phyloP scores from a whole-genome alignment of 1,140 invertebrate genomes.

The Heliconius hermathena region DNA sequence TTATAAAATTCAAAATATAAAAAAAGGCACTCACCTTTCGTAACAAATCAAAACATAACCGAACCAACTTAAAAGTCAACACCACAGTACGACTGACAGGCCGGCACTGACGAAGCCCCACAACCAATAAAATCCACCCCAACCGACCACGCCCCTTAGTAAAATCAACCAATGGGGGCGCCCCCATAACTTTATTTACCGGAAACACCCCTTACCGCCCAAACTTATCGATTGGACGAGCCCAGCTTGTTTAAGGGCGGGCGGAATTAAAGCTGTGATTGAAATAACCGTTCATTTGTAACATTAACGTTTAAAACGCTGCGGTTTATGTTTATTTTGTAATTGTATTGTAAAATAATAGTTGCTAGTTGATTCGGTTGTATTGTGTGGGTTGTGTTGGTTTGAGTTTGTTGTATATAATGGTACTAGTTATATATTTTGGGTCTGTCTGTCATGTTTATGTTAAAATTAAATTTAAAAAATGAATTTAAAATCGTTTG shows the following conservation, averaged over 20 bases:
- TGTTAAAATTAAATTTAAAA: too few relatives aligned
- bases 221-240: slow-evolving; percentile 73
- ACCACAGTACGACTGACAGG: slow-evolving; percentile 35
- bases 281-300: slow-evolving; percentile 78
- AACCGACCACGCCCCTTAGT: background rate
- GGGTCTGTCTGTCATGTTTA: too few relatives aligned
- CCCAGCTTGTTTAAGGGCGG: slow-evolving; percentile 73
- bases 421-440: background rate
- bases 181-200: slow-evolving; percentile 72
- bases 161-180: slow-evolving; percentile 50
- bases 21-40: slow-evolving; percentile 33
- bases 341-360: slow-evolving; percentile 21
- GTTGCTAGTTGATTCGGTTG: background rate
- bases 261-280: slow-evolving; percentile 79
- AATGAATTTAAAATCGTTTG: too few relatives aligned
- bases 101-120: slow-evolving; percentile 14
- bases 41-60: slow-evolving; percentile 35
- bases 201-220: slow-evolving; percentile 61
- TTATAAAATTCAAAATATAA: background rate
- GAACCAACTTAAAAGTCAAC: slow-evolving; percentile 45
- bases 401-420: background rate
- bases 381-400: background rate
- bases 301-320: slow-evolving; percentile 62
- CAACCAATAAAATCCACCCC: slow-evolving; percentile 15
- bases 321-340: slow-evolving; percentile 44